These are phyloP conservation scores for Xylocopa sonorina DNA, from an alignment of 1,140 invertebrate genomes.

Conservation along the genomic window DNA sequence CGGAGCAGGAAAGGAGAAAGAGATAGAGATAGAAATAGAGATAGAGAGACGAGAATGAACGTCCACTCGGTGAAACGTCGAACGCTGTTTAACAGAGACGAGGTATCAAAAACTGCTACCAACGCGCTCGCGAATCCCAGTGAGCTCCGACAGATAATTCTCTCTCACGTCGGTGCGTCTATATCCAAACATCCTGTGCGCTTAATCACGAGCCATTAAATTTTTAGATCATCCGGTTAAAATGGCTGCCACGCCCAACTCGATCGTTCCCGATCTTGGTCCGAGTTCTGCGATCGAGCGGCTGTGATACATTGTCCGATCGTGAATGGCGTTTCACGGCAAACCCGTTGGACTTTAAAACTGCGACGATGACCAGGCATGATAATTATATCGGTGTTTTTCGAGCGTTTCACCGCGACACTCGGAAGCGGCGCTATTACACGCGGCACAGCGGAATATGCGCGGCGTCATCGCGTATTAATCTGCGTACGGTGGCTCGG, in stretches of 20 bases:
- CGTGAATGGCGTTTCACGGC: neutral
- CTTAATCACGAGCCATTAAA: conserved; percentile 66
- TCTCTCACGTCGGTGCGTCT: no score
- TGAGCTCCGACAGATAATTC: no score
- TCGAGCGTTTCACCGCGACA: conserved; percentile 19
- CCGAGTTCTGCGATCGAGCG: neutral
- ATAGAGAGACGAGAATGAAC: neutral
- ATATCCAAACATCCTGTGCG: no score
- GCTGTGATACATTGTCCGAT: neutral
- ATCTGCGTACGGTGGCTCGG: conserved; percentile 16
- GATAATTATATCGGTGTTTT: conserved; percentile 44
- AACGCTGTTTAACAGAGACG: no score
- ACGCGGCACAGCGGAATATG: conserved; percentile 22
- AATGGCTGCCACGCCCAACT: conserved; percentile 9
- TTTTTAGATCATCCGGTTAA: conserved; percentile 67
- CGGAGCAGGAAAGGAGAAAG: conserved; percentile 11
- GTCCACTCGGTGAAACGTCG: conserved; percentile 30
- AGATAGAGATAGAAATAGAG: conserved; percentile 9
- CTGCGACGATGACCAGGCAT: conserved; percentile 3
- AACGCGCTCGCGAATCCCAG: no score
- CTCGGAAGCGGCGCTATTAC: conserved; percentile 42
- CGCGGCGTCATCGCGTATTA: conserved; percentile 60
- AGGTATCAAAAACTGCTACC: no score
- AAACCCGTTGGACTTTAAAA: neutral
- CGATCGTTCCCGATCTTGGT: neutral